phyloP scores from a whole-genome alignment of 1,140 invertebrate genomes.

The Dreissena polymorpha region DNA sequence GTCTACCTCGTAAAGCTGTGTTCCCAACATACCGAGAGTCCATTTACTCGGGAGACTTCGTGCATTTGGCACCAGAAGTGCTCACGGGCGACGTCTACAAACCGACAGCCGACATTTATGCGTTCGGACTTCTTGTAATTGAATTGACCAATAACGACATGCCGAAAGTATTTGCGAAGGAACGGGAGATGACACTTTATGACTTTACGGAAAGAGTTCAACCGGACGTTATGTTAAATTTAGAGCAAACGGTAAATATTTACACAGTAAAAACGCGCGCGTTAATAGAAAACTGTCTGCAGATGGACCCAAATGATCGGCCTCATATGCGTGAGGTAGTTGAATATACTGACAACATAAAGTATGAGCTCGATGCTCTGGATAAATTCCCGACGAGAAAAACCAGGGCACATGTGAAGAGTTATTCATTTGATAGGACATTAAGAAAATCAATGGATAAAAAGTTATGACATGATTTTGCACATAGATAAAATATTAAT shows the following conservation, averaged over 20 bases:
- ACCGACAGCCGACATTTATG: slow-evolving; percentile 63
- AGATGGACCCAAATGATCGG: not conserved
- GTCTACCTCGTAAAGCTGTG: slow-evolving; percentile 56
- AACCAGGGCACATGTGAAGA: not conserved
- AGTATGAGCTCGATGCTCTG: slow-evolving; percentile 17
- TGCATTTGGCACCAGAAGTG: slow-evolving; percentile 66
- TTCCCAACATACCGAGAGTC: slow-evolving; percentile 49
- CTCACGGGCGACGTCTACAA: slow-evolving; percentile 59
- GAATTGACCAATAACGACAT: slow-evolving; percentile 54
- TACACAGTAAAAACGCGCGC: slow-evolving; percentile 37
- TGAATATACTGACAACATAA: slow-evolving; percentile 33
- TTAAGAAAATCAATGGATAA: too few relatives aligned
- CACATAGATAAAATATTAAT: too few relatives aligned
- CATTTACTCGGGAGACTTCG: slow-evolving; percentile 48
- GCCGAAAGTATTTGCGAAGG: slow-evolving; percentile 42
- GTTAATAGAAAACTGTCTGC: slow-evolving; percentile 30
- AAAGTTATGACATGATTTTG: too few relatives aligned
- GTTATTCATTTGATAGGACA: not conserved
- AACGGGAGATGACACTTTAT: slow-evolving; percentile 50
- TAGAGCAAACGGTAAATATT: slow-evolving; percentile 24
- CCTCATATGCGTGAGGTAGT: slow-evolving; percentile 33
- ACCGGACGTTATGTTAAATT: slow-evolving; percentile 55
- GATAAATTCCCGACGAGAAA: slow-evolving; percentile 11
- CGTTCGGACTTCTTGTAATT: slow-evolving; percentile 63
- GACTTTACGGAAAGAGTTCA: slow-evolving; percentile 56